phyloP scores from a whole-genome alignment of 2,113 vertebrate species.

The Hyperopisus bebe region DNA sequence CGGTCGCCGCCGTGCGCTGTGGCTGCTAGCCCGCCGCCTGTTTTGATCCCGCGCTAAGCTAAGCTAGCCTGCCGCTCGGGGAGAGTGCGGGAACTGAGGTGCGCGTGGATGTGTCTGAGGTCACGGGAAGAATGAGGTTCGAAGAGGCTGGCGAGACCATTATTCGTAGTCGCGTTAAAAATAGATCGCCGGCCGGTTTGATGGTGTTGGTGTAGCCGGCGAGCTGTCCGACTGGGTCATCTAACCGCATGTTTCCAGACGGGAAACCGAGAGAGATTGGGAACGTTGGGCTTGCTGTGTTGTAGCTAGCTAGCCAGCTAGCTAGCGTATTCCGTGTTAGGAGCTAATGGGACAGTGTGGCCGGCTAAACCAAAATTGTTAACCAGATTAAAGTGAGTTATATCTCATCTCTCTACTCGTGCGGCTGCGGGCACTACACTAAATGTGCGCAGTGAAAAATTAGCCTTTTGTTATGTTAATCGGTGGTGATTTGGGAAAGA shows the following conservation, averaged over 20 bases:
- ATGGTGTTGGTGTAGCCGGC: background rate
- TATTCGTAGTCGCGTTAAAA: background rate
- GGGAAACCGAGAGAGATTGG: background rate
- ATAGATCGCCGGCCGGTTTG: background rate
- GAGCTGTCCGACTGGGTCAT: background rate
- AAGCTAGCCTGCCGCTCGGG: background rate
- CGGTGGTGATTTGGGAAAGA: background rate
- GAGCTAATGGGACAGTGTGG: background rate
- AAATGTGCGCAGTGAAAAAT: background rate
- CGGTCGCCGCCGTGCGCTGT: background rate
- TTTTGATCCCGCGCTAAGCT: slow-evolving; percentile 6
- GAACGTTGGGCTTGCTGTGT: background rate
- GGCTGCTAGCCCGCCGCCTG: slow-evolving; percentile 6
- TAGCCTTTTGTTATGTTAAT: background rate
- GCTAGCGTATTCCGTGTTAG: background rate
- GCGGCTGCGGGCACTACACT: background rate
- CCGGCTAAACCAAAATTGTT: background rate
- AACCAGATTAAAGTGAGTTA: background rate
- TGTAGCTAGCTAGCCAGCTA: background rate
- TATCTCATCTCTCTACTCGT: background rate
- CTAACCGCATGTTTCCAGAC: slow-evolving; percentile 1
- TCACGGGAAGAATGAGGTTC: background rate
- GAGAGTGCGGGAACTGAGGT: slow-evolving; percentile 13
- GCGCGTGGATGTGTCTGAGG: background rate
- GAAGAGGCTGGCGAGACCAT: too few relatives aligned